phyloP scores from a whole-genome alignment of 2,113 vertebrate species.

The Speoplatyrhinus poulsoni region DNA sequence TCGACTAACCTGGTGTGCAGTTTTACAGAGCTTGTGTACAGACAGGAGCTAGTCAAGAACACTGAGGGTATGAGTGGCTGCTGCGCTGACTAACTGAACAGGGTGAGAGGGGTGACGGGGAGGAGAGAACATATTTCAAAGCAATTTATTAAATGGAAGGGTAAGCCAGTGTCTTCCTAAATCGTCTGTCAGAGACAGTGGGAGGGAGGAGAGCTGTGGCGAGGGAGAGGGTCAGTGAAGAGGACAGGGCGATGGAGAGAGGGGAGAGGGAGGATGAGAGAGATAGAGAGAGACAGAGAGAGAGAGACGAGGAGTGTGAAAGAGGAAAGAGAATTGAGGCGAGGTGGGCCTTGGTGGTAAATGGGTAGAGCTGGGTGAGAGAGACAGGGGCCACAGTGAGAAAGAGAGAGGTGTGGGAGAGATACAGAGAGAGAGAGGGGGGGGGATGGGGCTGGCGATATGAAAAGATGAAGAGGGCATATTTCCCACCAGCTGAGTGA shows the following conservation, averaged over 20 bases:
- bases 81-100: conserved; percentile 26
- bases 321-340: conserved; percentile 41
- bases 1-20: conserved; percentile 35
- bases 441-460: conserved; percentile 51
- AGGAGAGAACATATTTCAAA: conserved; percentile 65
- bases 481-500: conserved; percentile 76
- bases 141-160: conserved; percentile 80
- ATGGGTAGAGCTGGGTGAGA: conserved; percentile 64
- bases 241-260: conserved; percentile 12
- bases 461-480: conserved; percentile 71
- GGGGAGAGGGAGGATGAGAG: neutral
- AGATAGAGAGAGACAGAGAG: neutral
- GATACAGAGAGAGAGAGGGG: conserved; percentile 5
- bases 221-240: conserved; percentile 38
- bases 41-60: conserved; percentile 27
- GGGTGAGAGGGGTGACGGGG: conserved; percentile 3
- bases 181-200: conserved; percentile 74
- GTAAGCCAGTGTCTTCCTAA: conserved; percentile 75
- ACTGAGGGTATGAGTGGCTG: conserved; percentile 46
- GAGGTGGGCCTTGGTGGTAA: conserved; percentile 53
- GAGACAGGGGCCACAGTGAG: conserved; percentile 54
- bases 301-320: conserved; percentile 49
- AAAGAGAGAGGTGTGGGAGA: conserved; percentile 8
- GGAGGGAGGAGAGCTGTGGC: conserved; percentile 34
- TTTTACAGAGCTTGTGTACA: conserved; percentile 2